Evolutionary conservation across 1,140 invertebrate species (phyloP).

Genomic region (Lycorma delicatula): DNA sequence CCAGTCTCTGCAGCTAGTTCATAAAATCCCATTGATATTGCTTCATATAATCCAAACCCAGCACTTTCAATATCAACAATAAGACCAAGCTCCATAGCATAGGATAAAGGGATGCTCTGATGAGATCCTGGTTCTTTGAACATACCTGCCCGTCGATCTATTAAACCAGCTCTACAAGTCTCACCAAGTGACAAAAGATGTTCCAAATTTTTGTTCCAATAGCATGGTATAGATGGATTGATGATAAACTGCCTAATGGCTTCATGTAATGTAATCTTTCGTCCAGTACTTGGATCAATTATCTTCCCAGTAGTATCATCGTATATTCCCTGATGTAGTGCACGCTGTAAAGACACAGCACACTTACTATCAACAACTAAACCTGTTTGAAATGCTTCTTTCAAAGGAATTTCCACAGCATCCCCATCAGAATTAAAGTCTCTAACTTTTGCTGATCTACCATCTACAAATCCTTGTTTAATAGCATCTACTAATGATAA

Average conservation of each 20-base stretch:
- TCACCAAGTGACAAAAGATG: slow-evolving; percentile 63
- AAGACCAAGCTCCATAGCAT: slow-evolving; percentile 64
- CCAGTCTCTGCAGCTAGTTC: slow-evolving; percentile 73
- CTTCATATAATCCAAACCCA: slow-evolving; percentile 72
- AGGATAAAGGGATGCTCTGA: slow-evolving; percentile 52
- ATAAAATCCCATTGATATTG: slow-evolving; percentile 69
- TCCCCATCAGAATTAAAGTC: slow-evolving; percentile 49
- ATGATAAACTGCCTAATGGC: slow-evolving; percentile 70
- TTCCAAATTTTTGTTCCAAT: slow-evolving; percentile 62
- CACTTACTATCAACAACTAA: slow-evolving; percentile 71
- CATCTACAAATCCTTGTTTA: slow-evolving; percentile 61
- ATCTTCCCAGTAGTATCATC: slow-evolving; percentile 73
- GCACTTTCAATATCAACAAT: slow-evolving; percentile 79
- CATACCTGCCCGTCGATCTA: slow-evolving; percentile 68
- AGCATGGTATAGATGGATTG: slow-evolving; percentile 68
- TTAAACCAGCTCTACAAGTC: slow-evolving; percentile 69
- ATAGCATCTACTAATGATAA: slow-evolving; percentile 68
- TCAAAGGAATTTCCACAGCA: slow-evolving; percentile 59
- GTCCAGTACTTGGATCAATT: slow-evolving; percentile 62
- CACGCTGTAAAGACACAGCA: slow-evolving; percentile 73
- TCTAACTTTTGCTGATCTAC: slow-evolving; percentile 59
- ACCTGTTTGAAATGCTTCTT: slow-evolving; percentile 70
- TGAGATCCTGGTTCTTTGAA: slow-evolving; percentile 65
- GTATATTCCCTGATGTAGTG: slow-evolving; percentile 79
- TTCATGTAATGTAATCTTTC: slow-evolving; percentile 73